Percentiles rank a stretch among this genome's conserved stretches.
These are phyloP conservation scores for Melitaea cinxia DNA, from an alignment of 1,140 invertebrate species.

Conservation along the genomic window DNA sequence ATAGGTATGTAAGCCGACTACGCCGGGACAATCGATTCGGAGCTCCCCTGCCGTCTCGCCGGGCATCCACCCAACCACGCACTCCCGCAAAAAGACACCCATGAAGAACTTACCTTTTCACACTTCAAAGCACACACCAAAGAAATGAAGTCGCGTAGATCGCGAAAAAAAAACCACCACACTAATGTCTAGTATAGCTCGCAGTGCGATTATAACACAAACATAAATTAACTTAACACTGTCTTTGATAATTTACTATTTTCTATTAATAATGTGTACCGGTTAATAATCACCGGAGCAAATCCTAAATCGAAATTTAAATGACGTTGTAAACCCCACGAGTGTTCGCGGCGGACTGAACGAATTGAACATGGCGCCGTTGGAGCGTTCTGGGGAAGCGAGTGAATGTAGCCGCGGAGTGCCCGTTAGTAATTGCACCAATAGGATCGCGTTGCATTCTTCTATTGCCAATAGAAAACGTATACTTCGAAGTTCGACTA, in stretches of 20 bases:
- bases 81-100: slow-evolving; percentile 52
- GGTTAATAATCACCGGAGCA: slow-evolving; percentile 47
- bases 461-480: slow-evolving; percentile 46
- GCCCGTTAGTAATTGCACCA: slow-evolving; percentile 53
- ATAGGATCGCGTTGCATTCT: slow-evolving; percentile 37
- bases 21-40: slow-evolving; percentile 66
- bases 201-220: slow-evolving; percentile 49
- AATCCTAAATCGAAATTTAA: slow-evolving; percentile 31
- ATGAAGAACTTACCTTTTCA: slow-evolving; percentile 74
- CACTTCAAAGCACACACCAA: slow-evolving; percentile 64
- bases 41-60: slow-evolving; percentile 59
- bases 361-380: slow-evolving; percentile 63
- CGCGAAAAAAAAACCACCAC: slow-evolving; percentile 65
- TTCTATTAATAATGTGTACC: slow-evolving; percentile 48
- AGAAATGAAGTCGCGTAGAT: slow-evolving; percentile 69
- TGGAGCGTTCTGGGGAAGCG: slow-evolving; percentile 50
- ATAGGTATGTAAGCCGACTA: slow-evolving; percentile 44
- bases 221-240: slow-evolving; percentile 63
- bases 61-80: slow-evolving; percentile 46
- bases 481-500: background rate
- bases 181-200: slow-evolving; percentile 45
- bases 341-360: slow-evolving; percentile 70
- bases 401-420: slow-evolving; percentile 59
- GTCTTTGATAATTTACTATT: slow-evolving; percentile 34
- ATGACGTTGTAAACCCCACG: slow-evolving; percentile 52